Evolutionary conservation across 2,113 vertebrate species (phyloP), one percentile per base, ranked within the genome.

Genomic region (Sisor rabdophorus): DNA sequence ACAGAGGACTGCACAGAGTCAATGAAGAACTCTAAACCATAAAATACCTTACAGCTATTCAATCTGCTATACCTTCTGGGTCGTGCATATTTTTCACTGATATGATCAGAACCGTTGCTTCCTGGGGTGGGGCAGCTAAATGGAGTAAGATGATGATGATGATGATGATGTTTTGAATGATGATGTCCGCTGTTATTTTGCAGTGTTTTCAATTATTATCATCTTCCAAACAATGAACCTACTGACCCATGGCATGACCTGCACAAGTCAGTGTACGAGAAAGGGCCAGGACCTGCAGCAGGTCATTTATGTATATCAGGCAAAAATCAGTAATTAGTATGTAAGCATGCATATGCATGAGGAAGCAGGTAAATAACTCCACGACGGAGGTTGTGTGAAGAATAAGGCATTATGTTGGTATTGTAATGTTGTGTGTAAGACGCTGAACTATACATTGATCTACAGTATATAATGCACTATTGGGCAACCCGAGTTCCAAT

Each of bases 301-400:
- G 54, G 64, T 40, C 44, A 26, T 36, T 70, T 60, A 52, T 59
- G 20, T 17, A 70, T 52, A 20, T 44, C 63, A 69, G 60, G 71
- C n/a, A 40, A 36, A 52, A 58, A 79, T 79, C 64, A 69, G 40
- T 70, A 68, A 69, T 28, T 28, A 61, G 65, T 40, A n/a, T n/a
- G 32, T 7, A 28, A 48, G 36, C 40, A 58, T 74, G 55, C 71
- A 74, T 79, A 69, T 67, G 54, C 63, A 79, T 74, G 28, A 60
- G 54, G 36, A 53, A 20, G 26, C 40, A 48, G 22, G 28, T 67
- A 68, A 50, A 52, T 67, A 47, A 64, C 28, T 72, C 20, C 56
- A 72, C 4, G 20, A 54, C 67, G 44, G 40, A 40, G 6, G 28
- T 44, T 12, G 40, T 69, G 54, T 77, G 65, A 75, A 26, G 1